Percentiles rank a stretch among this genome's conserved stretches.
These are phyloP conservation scores for Philypnodon macrostomus DNA, from an alignment of 2,797 vertebrate genomes.

Conservation along the genomic window DNA sequence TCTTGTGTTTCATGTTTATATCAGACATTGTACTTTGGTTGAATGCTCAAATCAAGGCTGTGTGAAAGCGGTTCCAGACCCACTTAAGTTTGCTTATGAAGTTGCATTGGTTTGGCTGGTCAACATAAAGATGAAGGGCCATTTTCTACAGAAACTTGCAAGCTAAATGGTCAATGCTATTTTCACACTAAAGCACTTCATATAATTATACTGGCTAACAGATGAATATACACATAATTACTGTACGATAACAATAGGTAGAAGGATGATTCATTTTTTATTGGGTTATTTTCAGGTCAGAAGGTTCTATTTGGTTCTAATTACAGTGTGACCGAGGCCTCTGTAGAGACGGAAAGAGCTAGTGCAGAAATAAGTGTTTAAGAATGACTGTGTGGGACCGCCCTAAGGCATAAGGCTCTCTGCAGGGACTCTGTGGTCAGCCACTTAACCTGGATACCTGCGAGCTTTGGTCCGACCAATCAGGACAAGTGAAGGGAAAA, in stretches of 20 bases:
- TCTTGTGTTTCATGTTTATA: no score
- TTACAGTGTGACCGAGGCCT: constrained; percentile 56
- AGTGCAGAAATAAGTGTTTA: constrained; percentile 61
- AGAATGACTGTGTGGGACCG: constrained; percentile 54
- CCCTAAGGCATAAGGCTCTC: constrained; percentile 43
- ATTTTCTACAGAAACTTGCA: no score
- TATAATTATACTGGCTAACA: background rate
- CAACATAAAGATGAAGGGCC: no score
- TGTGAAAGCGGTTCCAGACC: no score
- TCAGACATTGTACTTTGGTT: no score
- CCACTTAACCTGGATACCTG: constrained; percentile 64
- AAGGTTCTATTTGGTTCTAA: constrained; percentile 58
- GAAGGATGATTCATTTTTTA: constrained; percentile 32
- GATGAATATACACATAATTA: constrained; percentile 29
- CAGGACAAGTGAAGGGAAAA: constrained; percentile 29
- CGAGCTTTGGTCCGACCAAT: constrained; percentile 34
- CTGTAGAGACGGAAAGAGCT: constrained; percentile 49
- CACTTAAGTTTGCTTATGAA: no score
- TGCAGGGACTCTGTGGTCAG: constrained; percentile 31
- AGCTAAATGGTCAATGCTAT: no score
- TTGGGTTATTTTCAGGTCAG: constrained; percentile 45
- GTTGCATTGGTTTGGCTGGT: no score
- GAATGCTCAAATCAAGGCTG: no score
- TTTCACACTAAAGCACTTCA: no score
- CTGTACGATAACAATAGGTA: constrained; percentile 20